A percentile compares a stretch with the other conserved stretches of the same genome.
Evolutionary conservation across 2,888 invertebrate genomes (phyloP).

Genomic region (Euphydryas editha): DNA sequence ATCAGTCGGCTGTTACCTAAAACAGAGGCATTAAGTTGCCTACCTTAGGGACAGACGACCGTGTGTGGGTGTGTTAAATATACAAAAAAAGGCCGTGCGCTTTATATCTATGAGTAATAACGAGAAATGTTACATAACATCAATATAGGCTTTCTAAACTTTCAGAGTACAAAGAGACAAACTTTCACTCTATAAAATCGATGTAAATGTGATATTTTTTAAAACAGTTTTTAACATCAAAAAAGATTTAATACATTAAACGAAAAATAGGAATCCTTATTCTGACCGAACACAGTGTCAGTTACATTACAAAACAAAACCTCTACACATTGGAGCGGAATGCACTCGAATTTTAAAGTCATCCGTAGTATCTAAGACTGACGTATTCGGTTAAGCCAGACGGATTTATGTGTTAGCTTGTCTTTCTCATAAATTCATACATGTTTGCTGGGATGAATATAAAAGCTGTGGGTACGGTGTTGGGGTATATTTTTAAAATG

Average conservation of each 20-base stretch:
- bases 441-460: slow-evolving; percentile 23
- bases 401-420: slow-evolving; percentile 38
- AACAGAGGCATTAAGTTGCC: too few species aligned
- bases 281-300: slow-evolving; percentile 6
- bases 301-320: slow-evolving; percentile 8
- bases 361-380: slow-evolving; percentile 37
- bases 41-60: too few species aligned
- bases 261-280: not conserved
- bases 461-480: slow-evolving; percentile 14
- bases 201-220: too few species aligned
- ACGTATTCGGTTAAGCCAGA: slow-evolving; percentile 39
- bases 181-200: too few species aligned
- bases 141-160: too few species aligned
- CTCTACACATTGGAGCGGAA: slow-evolving; percentile 22
- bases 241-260: not conserved
- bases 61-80: too few species aligned
- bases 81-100: too few species aligned
- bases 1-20: too few species aligned
- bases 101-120: too few species aligned
- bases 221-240: not conserved
- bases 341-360: slow-evolving; percentile 33
- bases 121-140: too few species aligned
- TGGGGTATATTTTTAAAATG: slow-evolving; percentile 11
- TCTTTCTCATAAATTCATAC: slow-evolving; percentile 37
- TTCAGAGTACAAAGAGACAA: too few species aligned